Percentiles rank a stretch among this genome's conserved stretches.
Conservation (phyloP, 2,888 invertebrate genomes). For the Drosophila prostipennis region DNA sequence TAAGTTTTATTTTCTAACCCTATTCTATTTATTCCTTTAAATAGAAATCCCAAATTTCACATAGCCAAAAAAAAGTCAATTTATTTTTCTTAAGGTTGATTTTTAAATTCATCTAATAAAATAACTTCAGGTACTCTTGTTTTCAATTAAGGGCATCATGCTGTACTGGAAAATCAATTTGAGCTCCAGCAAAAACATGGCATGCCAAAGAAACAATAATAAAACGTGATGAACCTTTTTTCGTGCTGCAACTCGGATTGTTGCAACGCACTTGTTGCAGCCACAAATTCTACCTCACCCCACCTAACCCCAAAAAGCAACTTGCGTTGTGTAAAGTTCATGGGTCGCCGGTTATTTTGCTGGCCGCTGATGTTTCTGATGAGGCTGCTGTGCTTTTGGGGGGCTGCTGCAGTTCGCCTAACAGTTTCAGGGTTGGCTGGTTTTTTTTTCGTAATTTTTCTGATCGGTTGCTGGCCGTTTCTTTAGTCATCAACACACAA, state of each 20-base stretch:
- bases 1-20: no score
- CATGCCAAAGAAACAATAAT: background rate
- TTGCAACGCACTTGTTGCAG: constrained; percentile 63
- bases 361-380: constrained; percentile 18
- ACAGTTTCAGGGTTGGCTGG: constrained; percentile 74
- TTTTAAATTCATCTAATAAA: background rate
- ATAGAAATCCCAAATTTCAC: no score
- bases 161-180: background rate
- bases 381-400: constrained; percentile 12
- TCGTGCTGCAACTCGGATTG: constrained; percentile 29
- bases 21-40: no score
- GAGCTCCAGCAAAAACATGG: background rate
- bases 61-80: no score
- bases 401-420: constrained; percentile 61
- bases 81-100: background rate
- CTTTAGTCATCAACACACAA: constrained; percentile 51
- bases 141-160: constrained; percentile 6
- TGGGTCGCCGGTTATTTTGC: constrained; percentile 62
- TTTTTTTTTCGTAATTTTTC: constrained; percentile 48
- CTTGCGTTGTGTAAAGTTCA: constrained; percentile 70
- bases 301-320: constrained; percentile 28
- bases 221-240: background rate
- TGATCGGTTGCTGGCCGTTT: constrained; percentile 3
- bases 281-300: constrained; percentile 11
- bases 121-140: background rate